Base-by-base conservation (phyloP, 2,113 vertebrate genomes). In the Cardinalis cardinalis region DNA sequence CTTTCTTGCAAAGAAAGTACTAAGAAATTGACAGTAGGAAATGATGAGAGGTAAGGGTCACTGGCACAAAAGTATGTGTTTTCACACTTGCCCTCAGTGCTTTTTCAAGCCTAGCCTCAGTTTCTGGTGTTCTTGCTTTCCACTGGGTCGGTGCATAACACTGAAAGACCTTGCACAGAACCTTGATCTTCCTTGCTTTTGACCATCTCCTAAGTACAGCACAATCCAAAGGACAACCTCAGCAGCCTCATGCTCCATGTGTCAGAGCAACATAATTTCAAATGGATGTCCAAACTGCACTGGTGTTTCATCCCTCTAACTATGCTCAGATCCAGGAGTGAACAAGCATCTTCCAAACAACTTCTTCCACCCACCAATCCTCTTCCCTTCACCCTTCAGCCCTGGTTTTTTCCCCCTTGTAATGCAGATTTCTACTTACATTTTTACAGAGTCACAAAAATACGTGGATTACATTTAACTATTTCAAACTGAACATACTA, bases 341-440 rank as follows among this genome's bases (percentile, higher is more conserved):
- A 56, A 74, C 46, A 69, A 72, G 10, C 43, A 49, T 32, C 26
- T 80, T 86, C 44, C 18, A 79, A 79, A 20, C 7, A 63, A n/a
- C 21, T 69, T 68, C 16, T 55, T 66, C 17, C 29, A 46, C 26
- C 40, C 21, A 32, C 7, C 25, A 60, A 6, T 43, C 31, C n/a
- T 76, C 7, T 60, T 64, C 38, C 12, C 9, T n/a, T 14, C 4
- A 21, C n/a, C 5, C 14, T 63, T 14, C 3, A 20, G 1, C 1
- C 15, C 18, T 2, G 1, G 2, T 59, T 73, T 16, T n/a, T 2
- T 14, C 1, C 5, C 8, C 7, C 6, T 60, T 55, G 26, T 15
- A 69, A 72, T 41, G 61, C 8, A 75, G 10, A 51, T 73, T 87
- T 73, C 46, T 73, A 16, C 43, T 79, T 80, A 32, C 6, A 71